Conservation (phyloP, 2,888 invertebrate species). For the Craniophora ligustri region DNA sequence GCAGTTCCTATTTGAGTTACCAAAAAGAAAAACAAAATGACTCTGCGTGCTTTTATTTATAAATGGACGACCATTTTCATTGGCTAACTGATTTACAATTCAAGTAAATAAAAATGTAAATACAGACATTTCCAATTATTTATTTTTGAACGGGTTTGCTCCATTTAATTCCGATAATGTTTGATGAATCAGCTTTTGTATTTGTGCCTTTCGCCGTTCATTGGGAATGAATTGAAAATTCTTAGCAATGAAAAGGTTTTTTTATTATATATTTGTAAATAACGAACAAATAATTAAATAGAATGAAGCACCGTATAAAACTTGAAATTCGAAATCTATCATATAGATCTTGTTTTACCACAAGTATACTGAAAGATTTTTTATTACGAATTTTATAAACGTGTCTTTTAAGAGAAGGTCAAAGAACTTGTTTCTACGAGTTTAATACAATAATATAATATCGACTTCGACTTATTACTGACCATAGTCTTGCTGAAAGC, state of each 20-base stretch:
- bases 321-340: neutral
- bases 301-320: neutral
- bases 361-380: neutral
- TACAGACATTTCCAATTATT: neutral
- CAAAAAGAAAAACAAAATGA: neutral
- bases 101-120: neutral
- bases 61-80: neutral
- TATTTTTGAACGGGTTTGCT: conserved; percentile 6
- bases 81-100: neutral
- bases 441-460: neutral
- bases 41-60: no score
- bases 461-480: no score
- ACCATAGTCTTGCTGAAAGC: conserved; percentile 1
- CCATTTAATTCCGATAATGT: neutral
- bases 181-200: neutral
- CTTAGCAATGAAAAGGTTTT: neutral
- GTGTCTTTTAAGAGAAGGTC: neutral
- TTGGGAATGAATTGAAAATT: neutral
- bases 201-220: neutral
- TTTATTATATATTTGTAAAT: neutral
- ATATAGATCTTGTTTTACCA: no score
- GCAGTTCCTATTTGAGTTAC: neutral
- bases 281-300: no score
- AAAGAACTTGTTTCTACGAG: neutral
- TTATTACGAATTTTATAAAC: neutral